These are phyloP conservation scores for Sphaeridia pumilis DNA, from an alignment of 2,888 invertebrate species.

Conservation along the genomic window DNA sequence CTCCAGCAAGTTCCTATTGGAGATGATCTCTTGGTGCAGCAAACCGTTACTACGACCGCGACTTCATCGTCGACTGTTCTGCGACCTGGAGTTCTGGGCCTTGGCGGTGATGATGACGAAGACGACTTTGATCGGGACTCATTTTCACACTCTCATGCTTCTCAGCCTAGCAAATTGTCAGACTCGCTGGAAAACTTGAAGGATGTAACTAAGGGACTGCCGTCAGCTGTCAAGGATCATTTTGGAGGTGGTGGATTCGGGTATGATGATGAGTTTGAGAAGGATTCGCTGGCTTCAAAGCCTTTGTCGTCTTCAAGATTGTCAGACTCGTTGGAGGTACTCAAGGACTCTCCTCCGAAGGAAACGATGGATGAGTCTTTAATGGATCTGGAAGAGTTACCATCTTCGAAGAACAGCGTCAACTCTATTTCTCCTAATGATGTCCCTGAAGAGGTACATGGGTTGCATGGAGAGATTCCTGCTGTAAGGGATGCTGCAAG, in stretches of 20 bases:
- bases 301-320: conserved; percentile 20
- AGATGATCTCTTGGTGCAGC: neutral
- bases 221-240: conserved; percentile 15
- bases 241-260: conserved; percentile 15
- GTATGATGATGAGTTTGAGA: conserved; percentile 30
- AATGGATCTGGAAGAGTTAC: conserved; percentile 33
- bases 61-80: too few species aligned
- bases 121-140: conserved; percentile 23
- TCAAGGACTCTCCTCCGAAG: conserved; percentile 32
- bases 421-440: conserved; percentile 30
- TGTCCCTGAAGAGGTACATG: conserved; percentile 22
- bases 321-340: conserved; percentile 32
- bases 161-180: conserved; percentile 29
- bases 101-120: conserved; percentile 21
- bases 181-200: conserved; percentile 29
- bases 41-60: neutral
- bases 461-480: conserved; percentile 4
- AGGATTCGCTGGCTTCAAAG: conserved; percentile 27
- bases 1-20: conserved; percentile 11
- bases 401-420: conserved; percentile 30
- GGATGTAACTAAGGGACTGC: conserved; percentile 22
- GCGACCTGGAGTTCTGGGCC: too few species aligned
- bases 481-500: conserved; percentile 25
- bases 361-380: conserved; percentile 30
- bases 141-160: conserved; percentile 13